phyloP scores from a whole-genome alignment of 2,888 invertebrate genomes.

The Papilio protenor region DNA sequence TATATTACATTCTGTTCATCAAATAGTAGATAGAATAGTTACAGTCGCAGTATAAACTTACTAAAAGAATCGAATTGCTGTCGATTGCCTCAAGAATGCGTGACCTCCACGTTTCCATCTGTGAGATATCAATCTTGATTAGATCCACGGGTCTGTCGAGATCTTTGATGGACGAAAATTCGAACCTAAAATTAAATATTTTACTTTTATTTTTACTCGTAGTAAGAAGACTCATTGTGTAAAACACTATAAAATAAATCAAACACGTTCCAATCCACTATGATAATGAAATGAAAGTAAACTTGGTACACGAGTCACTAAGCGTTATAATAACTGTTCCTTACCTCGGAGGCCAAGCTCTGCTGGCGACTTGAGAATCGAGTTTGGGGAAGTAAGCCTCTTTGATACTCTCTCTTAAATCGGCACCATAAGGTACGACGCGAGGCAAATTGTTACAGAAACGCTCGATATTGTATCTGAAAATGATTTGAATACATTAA shows the following conservation, averaged over 20 bases:
- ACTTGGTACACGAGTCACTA: too few relatives aligned
- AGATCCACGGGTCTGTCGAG: conserved; percentile 86
- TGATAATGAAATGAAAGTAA: too few relatives aligned
- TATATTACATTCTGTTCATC: neutral
- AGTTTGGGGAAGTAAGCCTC: conserved; percentile 94
- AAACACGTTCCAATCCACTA: too few relatives aligned
- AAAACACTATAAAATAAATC: too few relatives aligned
- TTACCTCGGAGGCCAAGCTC: conserved; percentile 89
- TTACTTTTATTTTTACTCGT: neutral
- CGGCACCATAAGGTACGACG: conserved; percentile 85
- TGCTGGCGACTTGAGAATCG: conserved; percentile 90
- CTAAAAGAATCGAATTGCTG: conserved; percentile 48
- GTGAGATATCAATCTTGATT: conserved; percentile 85
- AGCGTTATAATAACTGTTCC: too few relatives aligned
- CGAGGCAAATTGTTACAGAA: conserved; percentile 88
- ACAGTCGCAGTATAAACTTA: conserved; percentile 35
- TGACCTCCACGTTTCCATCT: conserved; percentile 88
- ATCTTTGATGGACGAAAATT: conserved; percentile 80
- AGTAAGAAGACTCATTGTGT: neutral
- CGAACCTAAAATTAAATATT: conserved; percentile 59
- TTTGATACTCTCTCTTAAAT: conserved; percentile 88
- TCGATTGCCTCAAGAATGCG: conserved; percentile 88
- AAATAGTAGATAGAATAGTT: neutral
- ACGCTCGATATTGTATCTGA: conserved; percentile 90
- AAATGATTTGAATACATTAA: neutral